phyloP scores from a whole-genome alignment of 92 coral and sea anemone species.

The Scolanthus callimorphus region DNA sequence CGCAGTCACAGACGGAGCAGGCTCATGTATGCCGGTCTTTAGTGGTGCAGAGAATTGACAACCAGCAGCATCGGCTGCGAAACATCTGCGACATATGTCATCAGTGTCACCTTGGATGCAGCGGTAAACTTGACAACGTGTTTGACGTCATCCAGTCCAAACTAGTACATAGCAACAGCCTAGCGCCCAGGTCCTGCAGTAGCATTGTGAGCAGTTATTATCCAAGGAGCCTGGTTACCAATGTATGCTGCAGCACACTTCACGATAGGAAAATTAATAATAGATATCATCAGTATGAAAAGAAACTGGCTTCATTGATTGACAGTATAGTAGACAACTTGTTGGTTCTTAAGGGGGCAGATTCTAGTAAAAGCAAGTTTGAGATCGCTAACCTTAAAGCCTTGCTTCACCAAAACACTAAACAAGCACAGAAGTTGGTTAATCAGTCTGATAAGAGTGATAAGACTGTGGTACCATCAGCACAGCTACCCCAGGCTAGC shows the following conservation, averaged over 20 bases:
- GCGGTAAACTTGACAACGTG: slow-evolving; percentile 5
- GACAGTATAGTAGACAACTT: slow-evolving; percentile 34
- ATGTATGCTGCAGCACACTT: slow-evolving; percentile 62
- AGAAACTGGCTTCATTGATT: slow-evolving; percentile 19
- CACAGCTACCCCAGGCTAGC: too few species aligned
- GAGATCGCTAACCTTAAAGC: neutral
- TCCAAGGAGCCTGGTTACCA: slow-evolving; percentile 9
- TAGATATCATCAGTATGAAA: slow-evolving; percentile 2
- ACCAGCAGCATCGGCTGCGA: slow-evolving; percentile 8
- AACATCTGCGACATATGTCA: slow-evolving; percentile 66
- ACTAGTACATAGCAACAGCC: slow-evolving; percentile 1
- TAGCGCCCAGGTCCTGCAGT: slow-evolving; percentile 19
- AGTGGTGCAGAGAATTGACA: slow-evolving; percentile 2
- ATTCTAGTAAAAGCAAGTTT: neutral
- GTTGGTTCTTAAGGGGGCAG: neutral
- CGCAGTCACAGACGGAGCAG: neutral
- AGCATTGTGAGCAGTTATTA: slow-evolving; percentile 26
- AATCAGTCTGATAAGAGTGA: neutral
- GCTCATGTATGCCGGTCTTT: neutral
- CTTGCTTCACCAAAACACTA: neutral
- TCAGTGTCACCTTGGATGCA: slow-evolving; percentile 21
- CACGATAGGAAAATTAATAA: neutral
- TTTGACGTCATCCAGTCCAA: slow-evolving; percentile 11
- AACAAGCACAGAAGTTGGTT: neutral
- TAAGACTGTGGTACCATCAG: neutral